A percentile compares a stretch with the other conserved stretches of the same genome.
Evolutionary conservation across 2,113 vertebrate genomes (phyloP).

Genomic region (Cynoglossus semilaevis): DNA sequence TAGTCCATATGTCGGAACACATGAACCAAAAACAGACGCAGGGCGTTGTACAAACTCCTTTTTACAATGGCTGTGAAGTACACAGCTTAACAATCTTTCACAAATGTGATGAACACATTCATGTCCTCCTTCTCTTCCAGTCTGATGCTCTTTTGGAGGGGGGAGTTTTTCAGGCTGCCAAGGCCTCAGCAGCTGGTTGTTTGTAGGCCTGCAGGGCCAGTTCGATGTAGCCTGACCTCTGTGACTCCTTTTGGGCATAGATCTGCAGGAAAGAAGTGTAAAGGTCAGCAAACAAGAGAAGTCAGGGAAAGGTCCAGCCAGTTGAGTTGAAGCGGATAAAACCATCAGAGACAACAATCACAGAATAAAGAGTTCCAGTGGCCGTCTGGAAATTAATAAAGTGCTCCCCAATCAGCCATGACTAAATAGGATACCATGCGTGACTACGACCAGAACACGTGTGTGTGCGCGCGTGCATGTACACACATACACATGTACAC

Average conservation of each 20-base stretch:
- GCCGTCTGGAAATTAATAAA: conserved; percentile 5
- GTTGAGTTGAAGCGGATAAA: not conserved
- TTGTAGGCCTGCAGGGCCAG: conserved; percentile 85
- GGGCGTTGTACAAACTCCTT: too few relatives aligned
- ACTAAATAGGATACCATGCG: conserved; percentile 41
- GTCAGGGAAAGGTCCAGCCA: not conserved
- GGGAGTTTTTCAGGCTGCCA: conserved; percentile 27
- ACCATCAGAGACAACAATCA: not conserved
- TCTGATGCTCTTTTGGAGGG: not conserved
- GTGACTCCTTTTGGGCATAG: conserved; percentile 86
- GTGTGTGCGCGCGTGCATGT: too few relatives aligned
- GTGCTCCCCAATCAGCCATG: conserved; percentile 22
- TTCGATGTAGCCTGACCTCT: conserved; percentile 84
- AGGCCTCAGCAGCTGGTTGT: conserved; percentile 58
- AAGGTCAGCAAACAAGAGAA: conserved; percentile 9
- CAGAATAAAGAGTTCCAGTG: conserved; percentile 11
- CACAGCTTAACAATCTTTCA: too few relatives aligned
- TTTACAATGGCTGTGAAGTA: too few relatives aligned
- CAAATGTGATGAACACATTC: too few relatives aligned
- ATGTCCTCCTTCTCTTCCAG: too few relatives aligned
- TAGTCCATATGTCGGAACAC: too few relatives aligned
- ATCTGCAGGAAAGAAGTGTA: conserved; percentile 69
- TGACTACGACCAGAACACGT: conserved; percentile 20
- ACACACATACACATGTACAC: not conserved
- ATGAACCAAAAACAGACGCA: too few relatives aligned